phyloP scores from a whole-genome alignment of 1,140 invertebrate species.

The Rhizoglyphus robini region DNA sequence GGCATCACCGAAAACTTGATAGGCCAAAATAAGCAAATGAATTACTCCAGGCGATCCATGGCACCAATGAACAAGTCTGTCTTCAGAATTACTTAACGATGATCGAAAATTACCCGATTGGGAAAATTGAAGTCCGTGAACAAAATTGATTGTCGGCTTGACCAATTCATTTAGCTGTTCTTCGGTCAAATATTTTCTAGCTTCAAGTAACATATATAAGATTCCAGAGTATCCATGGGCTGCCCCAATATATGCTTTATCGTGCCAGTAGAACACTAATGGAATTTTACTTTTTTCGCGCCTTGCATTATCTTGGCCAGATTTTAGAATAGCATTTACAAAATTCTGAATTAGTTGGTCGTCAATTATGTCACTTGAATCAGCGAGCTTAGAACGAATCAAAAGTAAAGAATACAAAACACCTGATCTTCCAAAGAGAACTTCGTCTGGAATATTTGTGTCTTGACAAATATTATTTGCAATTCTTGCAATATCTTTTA shows the following conservation, averaged over 20 bases:
- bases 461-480: background rate
- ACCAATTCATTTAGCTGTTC: conserved; percentile 38
- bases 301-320: conserved; percentile 44
- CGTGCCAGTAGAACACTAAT: conserved; percentile 72
- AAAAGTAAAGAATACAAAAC: conserved; percentile 63
- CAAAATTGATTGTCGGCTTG: conserved; percentile 49
- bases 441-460: conserved; percentile 53
- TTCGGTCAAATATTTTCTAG: conserved; percentile 38
- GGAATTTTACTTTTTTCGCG: conserved; percentile 40
- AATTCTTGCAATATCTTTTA: background rate
- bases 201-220: conserved; percentile 60
- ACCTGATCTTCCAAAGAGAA: conserved; percentile 67
- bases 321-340: conserved; percentile 46
- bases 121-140: conserved; percentile 43
- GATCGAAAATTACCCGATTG: conserved; percentile 29
- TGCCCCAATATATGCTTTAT: conserved; percentile 59
- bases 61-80: conserved; percentile 84
- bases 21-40: conserved; percentile 55
- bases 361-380: conserved; percentile 29
- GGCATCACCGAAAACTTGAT: conserved; percentile 50
- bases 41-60: conserved; percentile 84
- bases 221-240: conserved; percentile 78
- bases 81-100: conserved; percentile 36
- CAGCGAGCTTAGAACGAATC: conserved; percentile 37
- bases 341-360: conserved; percentile 41